Conservation (phyloP, 2,888 invertebrate genomes). For the Ernsta delagoae region DNA sequence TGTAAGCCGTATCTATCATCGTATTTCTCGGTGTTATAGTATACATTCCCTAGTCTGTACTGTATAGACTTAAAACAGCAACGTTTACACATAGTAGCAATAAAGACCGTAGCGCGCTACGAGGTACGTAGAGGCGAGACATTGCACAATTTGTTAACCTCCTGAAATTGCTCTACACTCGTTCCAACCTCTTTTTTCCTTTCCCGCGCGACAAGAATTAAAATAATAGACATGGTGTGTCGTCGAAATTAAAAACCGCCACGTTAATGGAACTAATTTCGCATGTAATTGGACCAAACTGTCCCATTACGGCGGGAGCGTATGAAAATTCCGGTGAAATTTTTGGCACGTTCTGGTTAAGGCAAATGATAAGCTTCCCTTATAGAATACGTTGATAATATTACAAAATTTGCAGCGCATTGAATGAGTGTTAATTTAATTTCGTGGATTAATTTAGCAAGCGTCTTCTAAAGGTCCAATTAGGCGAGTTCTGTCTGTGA, state of each 20-base stretch:
- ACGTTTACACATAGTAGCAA: conserved; percentile 69
- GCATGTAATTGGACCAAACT: conserved; percentile 45
- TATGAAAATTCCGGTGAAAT: conserved; percentile 37
- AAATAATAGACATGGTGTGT: conserved; percentile 44
- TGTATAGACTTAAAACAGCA: conserved; percentile 56
- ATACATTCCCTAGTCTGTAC: conserved; percentile 24
- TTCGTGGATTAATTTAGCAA: conserved; percentile 12
- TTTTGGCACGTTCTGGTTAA: conserved; percentile 37
- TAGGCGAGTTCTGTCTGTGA: conserved; percentile 33
- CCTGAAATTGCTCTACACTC: conserved; percentile 66
- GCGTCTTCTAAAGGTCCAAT: background rate
- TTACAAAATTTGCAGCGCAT: conserved; percentile 10
- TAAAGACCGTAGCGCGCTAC: conserved; percentile 71
- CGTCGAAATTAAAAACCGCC: conserved; percentile 46
- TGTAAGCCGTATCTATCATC: conserved; percentile 20
- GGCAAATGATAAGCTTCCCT: conserved; percentile 25
- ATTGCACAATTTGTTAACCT: conserved; percentile 77
- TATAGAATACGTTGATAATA: conserved; percentile 30
- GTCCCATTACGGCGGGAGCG: conserved; percentile 38
- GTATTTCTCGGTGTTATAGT: conserved; percentile 17
- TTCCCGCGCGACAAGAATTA: conserved; percentile 49
- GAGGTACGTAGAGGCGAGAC: conserved; percentile 61
- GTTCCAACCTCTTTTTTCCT: conserved; percentile 48
- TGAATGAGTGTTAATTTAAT: background rate
- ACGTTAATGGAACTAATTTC: conserved; percentile 45